These are phyloP conservation scores for Orestias chungarensis DNA, from an alignment of 2,797 vertebrate species.

Conservation along the genomic window DNA sequence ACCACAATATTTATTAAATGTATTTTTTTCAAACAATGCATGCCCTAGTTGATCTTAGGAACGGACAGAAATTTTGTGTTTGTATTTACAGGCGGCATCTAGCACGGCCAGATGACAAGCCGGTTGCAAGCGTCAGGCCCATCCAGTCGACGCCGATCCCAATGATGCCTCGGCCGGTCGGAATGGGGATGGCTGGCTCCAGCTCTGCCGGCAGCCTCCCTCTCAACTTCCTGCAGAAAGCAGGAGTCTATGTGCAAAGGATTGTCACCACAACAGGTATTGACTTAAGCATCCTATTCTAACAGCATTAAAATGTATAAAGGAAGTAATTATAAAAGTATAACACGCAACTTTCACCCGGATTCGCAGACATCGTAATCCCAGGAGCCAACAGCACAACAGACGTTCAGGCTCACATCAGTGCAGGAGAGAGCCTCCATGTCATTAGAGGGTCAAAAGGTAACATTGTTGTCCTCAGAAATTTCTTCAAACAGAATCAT, in stretches of 20 bases:
- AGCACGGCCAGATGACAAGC: constrained; percentile 91
- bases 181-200: constrained; percentile 85
- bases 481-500: background rate
- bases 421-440: constrained; percentile 96
- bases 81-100: constrained; percentile 84
- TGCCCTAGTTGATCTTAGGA: too few relatives aligned
- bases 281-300: background rate
- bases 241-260: constrained; percentile 95
- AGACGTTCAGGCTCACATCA: constrained; percentile 95
- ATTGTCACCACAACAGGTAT: constrained; percentile 96
- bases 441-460: constrained; percentile 98
- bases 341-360: constrained; percentile 1
- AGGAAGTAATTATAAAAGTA: background rate
- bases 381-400: constrained; percentile 95
- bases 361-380: constrained; percentile 92
- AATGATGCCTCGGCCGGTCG: constrained; percentile 96
- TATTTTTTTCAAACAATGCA: too few relatives aligned
- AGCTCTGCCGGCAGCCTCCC: constrained; percentile 88
- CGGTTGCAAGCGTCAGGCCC: constrained; percentile 94
- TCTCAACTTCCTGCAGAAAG: constrained; percentile 95
- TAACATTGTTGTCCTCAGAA: constrained; percentile 49
- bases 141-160: constrained; percentile 98
- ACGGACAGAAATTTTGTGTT: background rate
- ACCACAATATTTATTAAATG: background rate
- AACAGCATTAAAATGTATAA: background rate